phyloP scores from a whole-genome alignment of 2,797 vertebrate species.

The Bovichtus variegatus region DNA sequence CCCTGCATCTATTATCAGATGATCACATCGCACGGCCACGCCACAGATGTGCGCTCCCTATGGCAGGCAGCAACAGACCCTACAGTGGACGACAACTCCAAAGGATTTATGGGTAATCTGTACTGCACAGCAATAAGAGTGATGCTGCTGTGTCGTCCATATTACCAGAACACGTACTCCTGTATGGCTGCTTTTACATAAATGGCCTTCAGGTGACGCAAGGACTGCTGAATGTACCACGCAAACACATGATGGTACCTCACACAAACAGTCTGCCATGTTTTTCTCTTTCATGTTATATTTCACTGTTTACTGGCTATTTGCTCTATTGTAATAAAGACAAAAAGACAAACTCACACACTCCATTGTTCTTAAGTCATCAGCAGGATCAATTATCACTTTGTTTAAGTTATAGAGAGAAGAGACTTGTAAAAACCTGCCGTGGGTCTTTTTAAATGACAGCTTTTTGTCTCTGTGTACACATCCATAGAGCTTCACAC shows the following conservation, averaged over 20 bases:
- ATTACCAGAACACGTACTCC: constrained; percentile 86
- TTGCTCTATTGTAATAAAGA: constrained; percentile 48
- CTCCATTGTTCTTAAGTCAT: constrained; percentile 2
- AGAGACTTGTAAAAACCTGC: not conserved
- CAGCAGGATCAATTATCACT: not conserved
- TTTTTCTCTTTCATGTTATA: constrained; percentile 17
- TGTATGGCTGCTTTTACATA: constrained; percentile 91
- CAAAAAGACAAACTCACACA: constrained; percentile 25
- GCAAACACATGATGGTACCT: not conserved
- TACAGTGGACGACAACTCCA: constrained; percentile 75
- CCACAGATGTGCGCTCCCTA: constrained; percentile 86
- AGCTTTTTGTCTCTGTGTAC: not conserved
- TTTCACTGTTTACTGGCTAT: constrained; percentile 30
- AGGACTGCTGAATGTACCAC: not conserved
- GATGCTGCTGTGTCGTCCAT: constrained; percentile 88
- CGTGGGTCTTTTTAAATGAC: constrained; percentile 10
- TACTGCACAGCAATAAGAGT: constrained; percentile 91
- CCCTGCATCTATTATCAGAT: constrained; percentile 94
- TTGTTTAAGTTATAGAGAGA: not conserved
- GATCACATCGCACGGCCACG: constrained; percentile 95
- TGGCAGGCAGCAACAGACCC: constrained; percentile 90
- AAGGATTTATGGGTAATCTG: constrained; percentile 83
- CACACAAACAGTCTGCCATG: not conserved
- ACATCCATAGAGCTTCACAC: not conserved
- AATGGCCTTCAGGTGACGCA: constrained; percentile 8